These are phyloP conservation scores for Etheostoma perlongum DNA, from an alignment of 2,797 vertebrate species.

Conservation along the genomic window DNA sequence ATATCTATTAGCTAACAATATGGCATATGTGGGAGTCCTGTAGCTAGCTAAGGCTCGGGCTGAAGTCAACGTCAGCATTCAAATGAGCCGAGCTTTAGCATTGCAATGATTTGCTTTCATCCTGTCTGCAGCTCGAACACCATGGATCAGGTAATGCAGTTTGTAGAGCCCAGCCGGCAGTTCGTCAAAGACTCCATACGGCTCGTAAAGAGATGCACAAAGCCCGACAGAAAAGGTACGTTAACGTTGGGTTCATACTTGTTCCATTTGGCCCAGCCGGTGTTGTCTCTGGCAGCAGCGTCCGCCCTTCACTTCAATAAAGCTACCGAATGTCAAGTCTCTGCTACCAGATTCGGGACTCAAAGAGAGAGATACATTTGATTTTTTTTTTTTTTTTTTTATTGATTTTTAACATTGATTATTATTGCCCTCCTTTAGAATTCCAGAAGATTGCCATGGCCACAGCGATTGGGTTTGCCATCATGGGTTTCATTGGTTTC, in stretches of 20 bases:
- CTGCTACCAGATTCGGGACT: no score
- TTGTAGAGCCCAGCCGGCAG: constrained; percentile 97
- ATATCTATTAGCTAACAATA: no score
- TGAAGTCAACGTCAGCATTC: constrained; percentile 59
- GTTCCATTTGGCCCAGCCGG: not conserved
- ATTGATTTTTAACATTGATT: not conserved
- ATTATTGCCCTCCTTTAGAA: constrained; percentile 78
- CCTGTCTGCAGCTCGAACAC: constrained; percentile 41
- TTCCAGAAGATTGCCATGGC: constrained; percentile 99
- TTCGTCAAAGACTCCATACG: constrained; percentile 98
- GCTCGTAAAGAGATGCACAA: constrained; percentile 98
- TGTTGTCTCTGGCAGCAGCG: not conserved
- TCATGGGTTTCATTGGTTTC: constrained; percentile 99
- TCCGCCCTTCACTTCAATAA: not conserved
- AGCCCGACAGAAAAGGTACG: constrained; percentile 97
- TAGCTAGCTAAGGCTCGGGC: not conserved
- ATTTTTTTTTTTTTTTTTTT: no score
- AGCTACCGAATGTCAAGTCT: fast-evolving
- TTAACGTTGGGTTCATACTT: no score
- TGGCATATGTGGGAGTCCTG: not conserved
- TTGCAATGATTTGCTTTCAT: not conserved
- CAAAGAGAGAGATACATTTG: no score
- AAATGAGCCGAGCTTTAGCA: not conserved
- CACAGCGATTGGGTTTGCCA: constrained; percentile 98
- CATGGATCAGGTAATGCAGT: constrained; percentile 99